Base-by-base conservation (phyloP, 2,113 vertebrate species). In the Amphilophus citrinellus region DNA sequence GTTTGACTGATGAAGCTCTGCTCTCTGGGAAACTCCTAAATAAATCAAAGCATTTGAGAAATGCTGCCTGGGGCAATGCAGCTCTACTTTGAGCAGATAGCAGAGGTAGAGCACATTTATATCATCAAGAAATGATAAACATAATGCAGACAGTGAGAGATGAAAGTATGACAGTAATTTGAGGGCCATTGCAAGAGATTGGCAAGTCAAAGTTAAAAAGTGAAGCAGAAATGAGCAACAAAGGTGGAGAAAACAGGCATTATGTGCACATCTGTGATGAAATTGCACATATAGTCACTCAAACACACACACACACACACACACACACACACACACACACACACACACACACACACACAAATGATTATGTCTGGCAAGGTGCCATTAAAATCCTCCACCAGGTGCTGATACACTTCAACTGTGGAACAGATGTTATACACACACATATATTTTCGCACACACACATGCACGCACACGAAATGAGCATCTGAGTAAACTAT, bases 371-470 rank as follows among this genome's bases (percentile, higher is more conserved):
- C 63, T 86, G 63, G 60, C 60, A 85, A 18, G 9, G 56, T 66
- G 75, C 50, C 71, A 76, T 20, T 30, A 44, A 82, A 62, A 73
- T 58, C 62, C 63, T 24, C 80, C 75, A 59, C 35, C 62, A 62
- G 77, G 61, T 84, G 78, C 35, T 79, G 68, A 39, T 50, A 84
- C 73, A 73, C n/a, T 77, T 60, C n/a, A 83, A 75, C 61, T 76
- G 47, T 50, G 50, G 15, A 88, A 76, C 59, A 88, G 86, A 81
- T 84, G 86, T 57, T 59, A 3, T 44, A 79, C n/a, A 39, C 22
- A 80, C 27, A 73, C 5, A 53, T 5, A 53, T 18, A 24, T 5
- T 4, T 6, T 7, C 7, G 3, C 18, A 8, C 7, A 62, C 35
- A 50, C 9, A 66, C 17, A 32, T 37, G 44, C 42, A 62, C 58